Conservation (phyloP, 37 sponge, comb jelly and placozoan species). For the Chondrosia reniformis region DNA sequence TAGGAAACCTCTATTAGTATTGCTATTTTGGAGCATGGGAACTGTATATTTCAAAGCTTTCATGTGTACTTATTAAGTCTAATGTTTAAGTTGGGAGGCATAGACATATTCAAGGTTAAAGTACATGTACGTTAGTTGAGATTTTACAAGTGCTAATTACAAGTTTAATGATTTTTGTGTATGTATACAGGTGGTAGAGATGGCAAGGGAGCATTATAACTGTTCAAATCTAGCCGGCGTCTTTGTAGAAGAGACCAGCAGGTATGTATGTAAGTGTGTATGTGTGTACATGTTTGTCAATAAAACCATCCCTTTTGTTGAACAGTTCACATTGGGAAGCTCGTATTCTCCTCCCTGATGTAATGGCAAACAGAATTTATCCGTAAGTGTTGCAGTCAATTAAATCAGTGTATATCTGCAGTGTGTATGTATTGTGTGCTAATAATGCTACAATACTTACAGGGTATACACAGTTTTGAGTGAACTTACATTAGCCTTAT, state of each 20-base stretch:
- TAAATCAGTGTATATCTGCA: no score
- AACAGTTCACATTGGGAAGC: slow-evolving; percentile 23
- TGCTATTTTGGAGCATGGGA: not conserved
- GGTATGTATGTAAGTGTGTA: no score
- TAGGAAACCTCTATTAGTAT: no score
- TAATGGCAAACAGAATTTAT: slow-evolving; percentile 4
- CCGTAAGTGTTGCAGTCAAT: no score
- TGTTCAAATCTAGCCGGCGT: not conserved
- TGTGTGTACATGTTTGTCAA: no score
- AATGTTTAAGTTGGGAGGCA: not conserved
- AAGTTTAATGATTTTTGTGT: not conserved
- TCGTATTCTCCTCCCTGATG: slow-evolving; percentile 10
- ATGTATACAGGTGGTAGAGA: not conserved
- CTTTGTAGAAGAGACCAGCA: not conserved
- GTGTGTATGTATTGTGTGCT: no score
- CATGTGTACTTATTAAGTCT: not conserved
- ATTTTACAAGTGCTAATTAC: no score
- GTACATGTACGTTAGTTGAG: not conserved
- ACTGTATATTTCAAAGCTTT: not conserved
- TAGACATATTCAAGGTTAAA: not conserved
- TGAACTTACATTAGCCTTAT: slow-evolving; percentile 29
- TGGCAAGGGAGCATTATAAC: not conserved
- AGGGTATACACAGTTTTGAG: slow-evolving; percentile 29
- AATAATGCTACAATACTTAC: no score
- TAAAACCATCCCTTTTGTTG: not conserved